These are phyloP conservation scores for Garrulus glandarius DNA, from an alignment of 2,797 vertebrate species.

Conservation along the genomic window DNA sequence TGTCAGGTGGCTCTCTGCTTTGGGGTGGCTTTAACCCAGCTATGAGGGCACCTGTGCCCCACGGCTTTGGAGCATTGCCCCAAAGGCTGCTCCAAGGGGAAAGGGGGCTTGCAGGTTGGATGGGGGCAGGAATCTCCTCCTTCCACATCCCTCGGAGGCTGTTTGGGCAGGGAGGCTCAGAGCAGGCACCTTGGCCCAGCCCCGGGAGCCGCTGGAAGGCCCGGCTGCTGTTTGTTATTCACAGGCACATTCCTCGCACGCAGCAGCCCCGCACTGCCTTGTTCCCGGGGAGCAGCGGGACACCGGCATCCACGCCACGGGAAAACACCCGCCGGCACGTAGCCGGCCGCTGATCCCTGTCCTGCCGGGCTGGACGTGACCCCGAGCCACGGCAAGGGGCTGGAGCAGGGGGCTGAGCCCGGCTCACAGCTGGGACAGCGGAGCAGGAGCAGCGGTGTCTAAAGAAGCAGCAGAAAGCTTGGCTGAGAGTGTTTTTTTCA, in stretches of 20 bases:
- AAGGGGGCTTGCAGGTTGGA: not conserved
- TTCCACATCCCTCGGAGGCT: not conserved
- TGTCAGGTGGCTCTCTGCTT: not conserved
- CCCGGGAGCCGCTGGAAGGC: not conserved
- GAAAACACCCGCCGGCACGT: not conserved
- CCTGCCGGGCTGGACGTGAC: not conserved
- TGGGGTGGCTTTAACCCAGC: not conserved
- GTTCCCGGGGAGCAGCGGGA: not conserved
- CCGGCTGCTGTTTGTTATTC: not conserved
- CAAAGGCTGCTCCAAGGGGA: not conserved
- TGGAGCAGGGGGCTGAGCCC: not conserved
- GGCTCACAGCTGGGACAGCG: accelerated
- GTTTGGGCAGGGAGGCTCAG: not conserved
- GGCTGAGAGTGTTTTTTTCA: accelerated
- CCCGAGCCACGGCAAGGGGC: accelerated
- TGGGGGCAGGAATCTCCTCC: not conserved
- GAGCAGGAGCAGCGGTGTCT: accelerated
- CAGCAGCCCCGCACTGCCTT: not conserved
- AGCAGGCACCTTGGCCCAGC: not conserved
- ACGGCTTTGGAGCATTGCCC: not conserved
- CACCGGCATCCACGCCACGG: not conserved
- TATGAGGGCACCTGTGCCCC: no score
- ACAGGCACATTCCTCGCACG: not conserved
- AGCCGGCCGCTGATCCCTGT: not conserved
- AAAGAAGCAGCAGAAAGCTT: not conserved